Conservation (phyloP, 2,797 vertebrate species). For the Chiloscyllium punctatum region DNA sequence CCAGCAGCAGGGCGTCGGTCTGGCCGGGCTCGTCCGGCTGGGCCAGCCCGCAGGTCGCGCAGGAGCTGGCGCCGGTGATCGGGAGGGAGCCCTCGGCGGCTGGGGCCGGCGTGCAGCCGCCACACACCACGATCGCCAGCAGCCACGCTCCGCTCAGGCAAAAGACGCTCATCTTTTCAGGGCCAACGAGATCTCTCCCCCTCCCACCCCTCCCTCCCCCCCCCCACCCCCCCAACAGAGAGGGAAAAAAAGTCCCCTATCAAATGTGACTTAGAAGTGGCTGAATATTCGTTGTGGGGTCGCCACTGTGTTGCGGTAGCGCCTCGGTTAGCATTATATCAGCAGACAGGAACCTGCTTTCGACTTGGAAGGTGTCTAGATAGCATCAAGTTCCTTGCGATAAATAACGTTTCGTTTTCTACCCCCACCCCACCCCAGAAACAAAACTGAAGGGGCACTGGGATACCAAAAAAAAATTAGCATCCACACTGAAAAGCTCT, state of each 20-base stretch:
- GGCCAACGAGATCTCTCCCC: too few relatives aligned
- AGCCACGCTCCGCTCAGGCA: not conserved
- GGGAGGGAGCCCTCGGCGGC: conserved; percentile 57
- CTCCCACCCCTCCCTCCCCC: not conserved
- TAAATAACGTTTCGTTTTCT: not conserved
- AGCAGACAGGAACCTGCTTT: not conserved
- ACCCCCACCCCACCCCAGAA: not conserved
- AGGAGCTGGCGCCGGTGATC: conserved; percentile 70
- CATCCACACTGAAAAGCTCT: conserved; percentile 19
- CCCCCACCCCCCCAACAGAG: not conserved
- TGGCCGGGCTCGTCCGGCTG: conserved; percentile 71
- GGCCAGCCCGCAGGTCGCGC: conserved; percentile 81
- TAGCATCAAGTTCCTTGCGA: not conserved
- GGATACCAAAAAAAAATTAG: not conserved
- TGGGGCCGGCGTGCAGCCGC: conserved; percentile 56
- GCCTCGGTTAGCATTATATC: not conserved
- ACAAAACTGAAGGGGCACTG: not conserved
- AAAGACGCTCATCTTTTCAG: not conserved
- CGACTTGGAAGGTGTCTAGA: not conserved
- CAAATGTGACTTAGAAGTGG: not conserved
- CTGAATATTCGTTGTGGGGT: not conserved
- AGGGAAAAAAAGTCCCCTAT: not conserved
- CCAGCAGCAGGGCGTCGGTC: conserved; percentile 80
- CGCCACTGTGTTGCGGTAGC: not conserved
- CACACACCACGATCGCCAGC: conserved; percentile 52